Evolutionary conservation across 2,797 vertebrate genomes (phyloP).

Genomic region (Myripristis jacobus): DNA sequence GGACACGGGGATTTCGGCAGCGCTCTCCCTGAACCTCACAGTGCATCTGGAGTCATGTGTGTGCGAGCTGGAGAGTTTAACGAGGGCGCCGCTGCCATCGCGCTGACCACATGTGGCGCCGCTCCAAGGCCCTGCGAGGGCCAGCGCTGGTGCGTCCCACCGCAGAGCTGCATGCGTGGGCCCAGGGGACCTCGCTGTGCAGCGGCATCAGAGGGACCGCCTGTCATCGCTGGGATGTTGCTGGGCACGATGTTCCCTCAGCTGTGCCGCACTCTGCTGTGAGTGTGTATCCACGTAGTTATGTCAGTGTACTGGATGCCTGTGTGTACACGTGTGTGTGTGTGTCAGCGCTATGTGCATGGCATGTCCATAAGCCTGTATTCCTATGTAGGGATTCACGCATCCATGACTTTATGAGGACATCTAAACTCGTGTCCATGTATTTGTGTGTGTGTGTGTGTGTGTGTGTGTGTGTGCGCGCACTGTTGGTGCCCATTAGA

Average conservation of each 20-base stretch:
- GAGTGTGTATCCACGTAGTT: slow-evolving; percentile 33
- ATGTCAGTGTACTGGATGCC: too few species aligned
- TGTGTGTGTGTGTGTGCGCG: slow-evolving; percentile 8
- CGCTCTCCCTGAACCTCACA: too few species aligned
- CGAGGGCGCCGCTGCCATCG: slow-evolving; percentile 71
- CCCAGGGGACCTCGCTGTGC: slow-evolving; percentile 60
- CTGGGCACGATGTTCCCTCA: slow-evolving; percentile 16
- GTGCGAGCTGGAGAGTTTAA: slow-evolving; percentile 61
- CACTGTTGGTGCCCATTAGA: neutral
- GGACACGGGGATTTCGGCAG: slow-evolving; percentile 32
- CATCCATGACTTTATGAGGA: slow-evolving; percentile 16
- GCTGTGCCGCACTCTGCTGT: neutral
- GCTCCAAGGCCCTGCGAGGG: slow-evolving; percentile 65
- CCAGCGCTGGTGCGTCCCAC: slow-evolving; percentile 60
- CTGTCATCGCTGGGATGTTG: slow-evolving; percentile 52
- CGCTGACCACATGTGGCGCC: slow-evolving; percentile 73
- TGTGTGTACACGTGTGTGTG: slow-evolving; percentile 25
- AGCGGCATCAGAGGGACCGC: slow-evolving; percentile 68
- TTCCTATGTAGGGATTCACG: slow-evolving; percentile 25
- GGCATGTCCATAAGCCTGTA: neutral
- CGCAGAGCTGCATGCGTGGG: slow-evolving; percentile 71
- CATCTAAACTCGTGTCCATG: slow-evolving; percentile 1
- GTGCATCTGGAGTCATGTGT: slow-evolving; percentile 55
- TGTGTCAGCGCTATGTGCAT: slow-evolving; percentile 19
- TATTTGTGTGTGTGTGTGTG: slow-evolving; percentile 10